Evolutionary conservation across 2,888 invertebrate species (phyloP), one percentile per base, ranked within the genome.

Genomic region (Sthenelais limicola): DNA sequence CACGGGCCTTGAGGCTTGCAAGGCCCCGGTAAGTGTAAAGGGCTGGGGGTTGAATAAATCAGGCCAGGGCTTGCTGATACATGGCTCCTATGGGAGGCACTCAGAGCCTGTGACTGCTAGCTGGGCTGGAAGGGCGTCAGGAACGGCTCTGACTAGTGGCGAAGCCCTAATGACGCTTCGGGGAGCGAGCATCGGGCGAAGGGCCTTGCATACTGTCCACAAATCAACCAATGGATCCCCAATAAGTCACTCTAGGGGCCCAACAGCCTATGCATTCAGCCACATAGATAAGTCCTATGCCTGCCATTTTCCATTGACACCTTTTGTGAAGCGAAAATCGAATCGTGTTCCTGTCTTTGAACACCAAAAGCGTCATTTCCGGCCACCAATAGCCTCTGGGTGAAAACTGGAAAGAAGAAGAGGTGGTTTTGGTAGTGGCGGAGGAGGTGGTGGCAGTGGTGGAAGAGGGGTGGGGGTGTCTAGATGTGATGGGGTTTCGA

Each of bases 261-360:
- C 24, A 48, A 21, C 24, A 24, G 21, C 15, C 9, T 26, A 33
- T 3, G 4, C 30, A 56, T n/a, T 56, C 30, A 56, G 56, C 32
- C 7, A 30, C 5, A 32, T 18, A 56, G 56, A 56, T 32, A 56
- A 56, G 56, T 33, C 56, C 18, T 15, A 56, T 32, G 56, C 12
- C 56, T 33, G 30, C 56, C n/a, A 5, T 1, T 32, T 32, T 33
- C 56, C 12, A 56, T 56, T 28, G 56, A 15, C 56, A 32, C 56
- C 56, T 56, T 54, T 56, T 56, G 56, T 56, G 28, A 33, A n/a
- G 18, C 56, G 30, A 32, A 56, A 56, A 56, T 56, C 33, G 56
- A 28, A n/a, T n/a, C 56, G 56, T 56, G 56, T 56, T 56, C 56
- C 56, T 15, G 38, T 38, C 7, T 24, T 35, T 18, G 30, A 21